Percentiles rank a stretch among this genome's conserved stretches.
phyloP scores from a whole-genome alignment of 2,888 invertebrate species.

The Caenorhabditis becei region DNA sequence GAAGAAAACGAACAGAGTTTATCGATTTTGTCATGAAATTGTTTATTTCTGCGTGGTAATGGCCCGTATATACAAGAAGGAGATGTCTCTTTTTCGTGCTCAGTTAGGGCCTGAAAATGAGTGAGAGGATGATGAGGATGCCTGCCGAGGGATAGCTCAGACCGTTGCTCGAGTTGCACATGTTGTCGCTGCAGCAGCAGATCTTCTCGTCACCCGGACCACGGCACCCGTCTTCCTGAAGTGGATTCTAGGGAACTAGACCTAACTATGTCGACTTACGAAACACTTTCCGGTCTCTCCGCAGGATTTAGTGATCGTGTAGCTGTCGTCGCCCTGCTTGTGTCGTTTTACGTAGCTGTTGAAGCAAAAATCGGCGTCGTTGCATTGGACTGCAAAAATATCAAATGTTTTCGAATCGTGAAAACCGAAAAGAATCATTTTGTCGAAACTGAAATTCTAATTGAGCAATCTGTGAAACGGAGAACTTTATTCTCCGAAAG shows the following conservation, averaged over 20 bases:
- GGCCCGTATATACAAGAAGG: slow-evolving; percentile 37
- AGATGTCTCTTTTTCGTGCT: neutral
- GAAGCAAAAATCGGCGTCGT: slow-evolving; percentile 66
- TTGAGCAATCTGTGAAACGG: too few species aligned
- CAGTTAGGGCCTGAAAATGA: slow-evolving; percentile 60
- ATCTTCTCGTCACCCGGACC: slow-evolving; percentile 65
- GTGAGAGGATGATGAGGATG: slow-evolving; percentile 60
- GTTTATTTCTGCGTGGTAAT: neutral
- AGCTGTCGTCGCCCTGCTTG: slow-evolving; percentile 66
- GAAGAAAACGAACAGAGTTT: neutral
- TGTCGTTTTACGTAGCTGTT: slow-evolving; percentile 67
- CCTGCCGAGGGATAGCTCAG: slow-evolving; percentile 54
- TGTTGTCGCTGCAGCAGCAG: slow-evolving; percentile 70
- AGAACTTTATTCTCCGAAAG: too few species aligned
- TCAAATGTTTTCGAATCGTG: too few species aligned
- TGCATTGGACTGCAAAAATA: slow-evolving; percentile 64
- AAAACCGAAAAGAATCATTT: too few species aligned
- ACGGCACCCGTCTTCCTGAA: slow-evolving; percentile 70
- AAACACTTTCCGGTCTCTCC: slow-evolving; percentile 70
- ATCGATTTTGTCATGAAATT: neutral
- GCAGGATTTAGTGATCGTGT: slow-evolving; percentile 67
- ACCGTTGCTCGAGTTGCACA: slow-evolving; percentile 71
- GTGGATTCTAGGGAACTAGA: slow-evolving; percentile 2
- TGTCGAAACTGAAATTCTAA: too few species aligned
- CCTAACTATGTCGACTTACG: too few species aligned